Evolutionary conservation across 2,113 vertebrate species (phyloP).

Genomic region (Pongo abelii): DNA sequence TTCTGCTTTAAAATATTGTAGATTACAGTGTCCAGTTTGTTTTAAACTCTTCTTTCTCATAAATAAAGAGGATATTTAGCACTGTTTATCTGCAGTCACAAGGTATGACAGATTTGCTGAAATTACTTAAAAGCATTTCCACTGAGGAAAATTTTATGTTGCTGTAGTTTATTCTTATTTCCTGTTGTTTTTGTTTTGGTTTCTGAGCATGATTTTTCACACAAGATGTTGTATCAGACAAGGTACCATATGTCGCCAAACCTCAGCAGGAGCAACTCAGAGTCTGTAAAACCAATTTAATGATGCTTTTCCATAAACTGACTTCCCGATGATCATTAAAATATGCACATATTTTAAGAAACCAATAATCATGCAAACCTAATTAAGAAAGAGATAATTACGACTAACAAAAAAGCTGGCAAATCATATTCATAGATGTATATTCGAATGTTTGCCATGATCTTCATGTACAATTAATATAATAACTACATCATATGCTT

Average conservation of each 20-base stretch:
- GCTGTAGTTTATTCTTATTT: slow-evolving; percentile 65
- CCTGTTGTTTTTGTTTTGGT: slow-evolving; percentile 68
- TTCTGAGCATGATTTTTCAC: slow-evolving; percentile 77
- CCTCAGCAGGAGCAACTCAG: slow-evolving; percentile 71
- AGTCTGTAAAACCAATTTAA: slow-evolving; percentile 74
- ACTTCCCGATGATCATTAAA: slow-evolving; percentile 69
- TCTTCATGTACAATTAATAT: slow-evolving; percentile 61
- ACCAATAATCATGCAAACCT: slow-evolving; percentile 71
- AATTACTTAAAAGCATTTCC: slow-evolving; percentile 62
- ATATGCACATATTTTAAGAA: slow-evolving; percentile 76
- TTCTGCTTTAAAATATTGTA: slow-evolving; percentile 15
- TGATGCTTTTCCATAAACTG: slow-evolving; percentile 71
- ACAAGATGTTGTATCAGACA: slow-evolving; percentile 78
- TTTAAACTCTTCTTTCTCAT: slow-evolving; percentile 37
- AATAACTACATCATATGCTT: not conserved
- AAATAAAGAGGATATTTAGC: not conserved
- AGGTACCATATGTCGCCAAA: slow-evolving; percentile 78
- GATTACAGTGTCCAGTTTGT: not conserved
- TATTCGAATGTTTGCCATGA: slow-evolving; percentile 33
- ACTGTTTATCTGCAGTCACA: not conserved
- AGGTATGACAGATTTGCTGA: not conserved
- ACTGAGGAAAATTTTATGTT: slow-evolving; percentile 56
- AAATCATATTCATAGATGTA: slow-evolving; percentile 56
- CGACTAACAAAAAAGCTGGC: slow-evolving; percentile 65
- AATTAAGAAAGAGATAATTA: slow-evolving; percentile 75